Conservation (phyloP, 2,888 invertebrate genomes). For the Campoplex nolae region DNA sequence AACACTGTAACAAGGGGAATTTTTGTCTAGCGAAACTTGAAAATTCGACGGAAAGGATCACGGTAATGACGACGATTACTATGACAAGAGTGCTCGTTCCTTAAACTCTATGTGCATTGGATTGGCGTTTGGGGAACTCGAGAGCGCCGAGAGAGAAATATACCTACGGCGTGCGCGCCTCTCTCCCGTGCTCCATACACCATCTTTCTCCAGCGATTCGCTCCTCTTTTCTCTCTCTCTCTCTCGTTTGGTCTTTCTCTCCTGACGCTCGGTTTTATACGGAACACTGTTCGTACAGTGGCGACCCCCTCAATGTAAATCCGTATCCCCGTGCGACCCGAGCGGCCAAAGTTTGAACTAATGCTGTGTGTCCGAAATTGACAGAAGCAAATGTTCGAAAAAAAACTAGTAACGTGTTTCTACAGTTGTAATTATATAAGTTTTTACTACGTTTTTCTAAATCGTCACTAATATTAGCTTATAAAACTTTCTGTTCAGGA, state of each 20-base stretch:
- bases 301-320: not conserved
- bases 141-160: constrained; percentile 73
- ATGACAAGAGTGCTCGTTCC: constrained; percentile 45
- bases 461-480: not conserved
- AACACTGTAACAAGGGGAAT: constrained; percentile 79
- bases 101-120: constrained; percentile 63
- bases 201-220: constrained; percentile 67
- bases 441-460: not conserved
- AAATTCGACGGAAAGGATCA: constrained; percentile 79
- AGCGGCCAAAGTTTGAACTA: constrained; percentile 7
- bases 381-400: not conserved
- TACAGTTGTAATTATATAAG: not conserved
- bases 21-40: constrained; percentile 81
- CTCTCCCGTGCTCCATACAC: constrained; percentile 68
- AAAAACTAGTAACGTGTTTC: not conserved
- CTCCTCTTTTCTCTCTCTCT: constrained; percentile 41
- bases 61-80: constrained; percentile 46
- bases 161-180: constrained; percentile 76
- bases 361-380: not conserved
- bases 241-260: constrained; percentile 3
- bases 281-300: constrained; percentile 17
- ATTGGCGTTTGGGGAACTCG: constrained; percentile 63
- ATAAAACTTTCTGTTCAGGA: not conserved
- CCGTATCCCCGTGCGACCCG: not conserved
- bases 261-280: constrained; percentile 24